Base-by-base conservation (phyloP, 2,797 vertebrate genomes). In the Pseudomugil tenellus region DNA sequence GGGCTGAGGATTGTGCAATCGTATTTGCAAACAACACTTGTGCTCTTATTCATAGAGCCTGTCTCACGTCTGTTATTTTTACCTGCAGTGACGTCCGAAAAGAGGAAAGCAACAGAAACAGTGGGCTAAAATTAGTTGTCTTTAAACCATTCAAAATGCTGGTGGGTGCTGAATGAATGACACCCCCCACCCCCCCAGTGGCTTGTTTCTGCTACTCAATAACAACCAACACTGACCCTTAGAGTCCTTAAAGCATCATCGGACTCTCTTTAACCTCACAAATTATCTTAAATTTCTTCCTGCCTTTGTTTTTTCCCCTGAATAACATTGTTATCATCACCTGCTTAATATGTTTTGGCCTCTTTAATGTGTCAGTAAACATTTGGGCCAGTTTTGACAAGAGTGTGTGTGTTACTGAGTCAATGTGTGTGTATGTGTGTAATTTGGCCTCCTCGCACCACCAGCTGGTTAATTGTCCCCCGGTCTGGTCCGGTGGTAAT, bases 401-500 rank as follows among this genome's bases (percentile, higher is more conserved):
- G 55, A 70, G 64, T 75, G 64, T 37, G 58, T 57, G 71, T 78
- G 71, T 39, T 67, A 32, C 61, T 69, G 75, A 76, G 51, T 62
- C 54, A 66, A 65, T 57, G 69, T 32, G 62, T 69, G 74, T 87
- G 91, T 92, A 91, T 32, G 62, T 69, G 74, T 87, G 91, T 92
- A 91, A 92, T 91, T 91, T 74, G 83, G 92, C 93, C 91, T 84
- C 86, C 88, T 85, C 81, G 81, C 84, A 86, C 84, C 90, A 92
- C 93, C 94, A 95, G 95, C 95, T 96, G 94, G 91, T 94, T 94
- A 91, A 95, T 94, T 95, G 93, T 93, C 91, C 93, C 91, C 90
- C 83, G 85, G 93, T 94, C 92, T 93, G 93, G 91, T 93, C 92
- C 91, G 90, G 58, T 85, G 90, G 86, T 93, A 92, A 95, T 93